A percentile compares a stretch with the other conserved stretches of the same genome.
Conservation (phyloP, 2,888 invertebrate species). For the Drosophila falleni region DNA sequence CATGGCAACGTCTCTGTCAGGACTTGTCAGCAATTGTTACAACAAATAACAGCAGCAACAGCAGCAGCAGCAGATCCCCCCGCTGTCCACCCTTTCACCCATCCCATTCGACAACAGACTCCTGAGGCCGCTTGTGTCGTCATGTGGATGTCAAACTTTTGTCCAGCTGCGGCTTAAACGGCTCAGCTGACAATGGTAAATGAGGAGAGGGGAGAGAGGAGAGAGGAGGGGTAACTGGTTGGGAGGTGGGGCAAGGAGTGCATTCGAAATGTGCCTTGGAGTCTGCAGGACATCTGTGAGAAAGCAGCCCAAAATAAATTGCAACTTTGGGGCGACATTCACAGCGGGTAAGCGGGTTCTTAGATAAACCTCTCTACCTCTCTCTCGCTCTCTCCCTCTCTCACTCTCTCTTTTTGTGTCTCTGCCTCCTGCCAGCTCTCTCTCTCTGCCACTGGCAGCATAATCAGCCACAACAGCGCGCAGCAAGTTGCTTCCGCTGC, state of each 20-base stretch:
- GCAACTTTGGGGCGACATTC: conserved; percentile 11
- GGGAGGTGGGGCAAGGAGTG: conserved; percentile 7
- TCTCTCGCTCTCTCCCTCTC: background rate
- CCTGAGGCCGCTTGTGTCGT: conserved; percentile 54
- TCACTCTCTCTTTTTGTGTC: background rate
- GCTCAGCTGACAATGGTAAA: conserved; percentile 29
- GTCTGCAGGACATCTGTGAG: conserved; percentile 54
- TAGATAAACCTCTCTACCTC: background rate
- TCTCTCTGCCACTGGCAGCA: conserved; percentile 75
- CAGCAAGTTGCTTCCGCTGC: conserved; percentile 83
- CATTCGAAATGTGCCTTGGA: conserved; percentile 39
- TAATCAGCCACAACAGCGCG: conserved; percentile 83
- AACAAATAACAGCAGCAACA: conserved; percentile 75
- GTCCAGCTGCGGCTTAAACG: conserved; percentile 78
- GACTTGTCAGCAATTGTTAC: conserved; percentile 65
- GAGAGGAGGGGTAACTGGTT: background rate
- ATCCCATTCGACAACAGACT: background rate
- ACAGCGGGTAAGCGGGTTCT: conserved; percentile 19
- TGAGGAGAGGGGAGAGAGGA: background rate
- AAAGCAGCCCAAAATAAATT: conserved; percentile 36
- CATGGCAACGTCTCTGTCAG: conserved; percentile 61
- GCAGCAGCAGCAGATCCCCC: conserved; percentile 42
- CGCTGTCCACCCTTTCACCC: background rate
- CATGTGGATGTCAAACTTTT: conserved; percentile 79
- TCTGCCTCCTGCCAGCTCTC: conserved; percentile 35